phyloP scores from a whole-genome alignment of 2,113 vertebrate genomes.

The Butastur rufipennis region DNA sequence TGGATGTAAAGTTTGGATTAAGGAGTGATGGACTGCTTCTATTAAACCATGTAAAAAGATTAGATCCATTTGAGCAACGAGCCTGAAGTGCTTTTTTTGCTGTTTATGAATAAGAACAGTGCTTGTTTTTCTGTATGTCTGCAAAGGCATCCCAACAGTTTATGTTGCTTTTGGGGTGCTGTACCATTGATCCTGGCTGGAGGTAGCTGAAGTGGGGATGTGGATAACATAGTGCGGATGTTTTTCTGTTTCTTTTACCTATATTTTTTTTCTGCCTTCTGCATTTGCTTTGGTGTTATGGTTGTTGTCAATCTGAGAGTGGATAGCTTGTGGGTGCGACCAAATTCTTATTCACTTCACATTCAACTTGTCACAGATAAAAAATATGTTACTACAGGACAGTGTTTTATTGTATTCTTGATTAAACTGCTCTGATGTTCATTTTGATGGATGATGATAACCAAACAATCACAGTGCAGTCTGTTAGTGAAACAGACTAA shows the following conservation, averaged over 20 bases:
- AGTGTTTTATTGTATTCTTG: neutral
- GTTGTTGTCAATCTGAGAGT: neutral
- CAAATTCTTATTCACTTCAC: neutral
- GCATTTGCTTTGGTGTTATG: neutral
- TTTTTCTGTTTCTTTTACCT: neutral
- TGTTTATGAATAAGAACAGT: neutral
- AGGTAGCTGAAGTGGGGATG: neutral
- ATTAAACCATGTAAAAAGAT: neutral
- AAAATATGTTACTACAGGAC: neutral
- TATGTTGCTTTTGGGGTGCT: neutral
- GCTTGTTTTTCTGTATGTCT: fast-evolving
- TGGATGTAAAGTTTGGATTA: neutral
- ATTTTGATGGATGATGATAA: neutral
- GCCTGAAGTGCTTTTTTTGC: neutral
- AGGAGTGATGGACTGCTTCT: neutral
- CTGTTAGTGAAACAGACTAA: too few relatives aligned
- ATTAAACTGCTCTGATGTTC: neutral
- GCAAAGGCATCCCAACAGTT: neutral
- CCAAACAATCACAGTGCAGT: neutral
- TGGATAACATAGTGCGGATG: neutral
- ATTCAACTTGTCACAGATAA: neutral
- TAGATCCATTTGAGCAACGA: neutral
- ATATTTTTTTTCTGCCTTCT: neutral
- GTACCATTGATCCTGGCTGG: neutral
- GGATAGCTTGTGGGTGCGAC: neutral